These are phyloP conservation scores for Mycetomoellerius zeteki DNA, from an alignment of 1,140 invertebrate species.

Conservation along the genomic window DNA sequence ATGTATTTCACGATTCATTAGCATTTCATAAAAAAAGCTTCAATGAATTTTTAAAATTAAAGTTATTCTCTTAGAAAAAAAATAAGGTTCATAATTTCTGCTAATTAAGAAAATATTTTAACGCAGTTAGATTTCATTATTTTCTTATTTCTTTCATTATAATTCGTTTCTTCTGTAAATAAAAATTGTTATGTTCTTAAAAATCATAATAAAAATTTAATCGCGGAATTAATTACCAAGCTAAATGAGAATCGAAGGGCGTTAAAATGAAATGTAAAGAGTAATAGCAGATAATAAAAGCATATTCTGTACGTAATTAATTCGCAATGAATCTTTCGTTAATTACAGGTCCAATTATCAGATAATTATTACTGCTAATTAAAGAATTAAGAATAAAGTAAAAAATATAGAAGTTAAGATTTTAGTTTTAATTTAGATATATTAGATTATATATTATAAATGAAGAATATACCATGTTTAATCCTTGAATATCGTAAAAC, in stretches of 20 bases:
- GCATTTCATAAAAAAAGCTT: not conserved
- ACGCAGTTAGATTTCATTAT: slow-evolving; percentile 1
- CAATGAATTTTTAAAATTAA: slow-evolving; percentile 15
- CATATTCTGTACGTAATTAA: slow-evolving; percentile 25
- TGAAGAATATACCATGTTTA: not conserved
- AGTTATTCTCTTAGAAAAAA: slow-evolving; percentile 33
- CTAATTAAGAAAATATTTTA: slow-evolving; percentile 48
- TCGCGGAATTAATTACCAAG: slow-evolving; percentile 34
- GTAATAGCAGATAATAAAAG: not conserved
- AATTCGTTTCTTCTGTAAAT: not conserved
- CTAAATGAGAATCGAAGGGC: not conserved
- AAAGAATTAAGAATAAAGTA: not conserved
- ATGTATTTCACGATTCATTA: not conserved
- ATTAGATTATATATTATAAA: not conserved
- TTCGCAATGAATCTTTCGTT: slow-evolving; percentile 18
- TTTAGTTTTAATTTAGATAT: not conserved
- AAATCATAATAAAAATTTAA: slow-evolving; percentile 26
- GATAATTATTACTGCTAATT: slow-evolving; percentile 27
- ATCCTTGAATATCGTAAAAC: not conserved
- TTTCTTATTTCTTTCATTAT: not conserved
- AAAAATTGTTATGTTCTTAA: not conserved
- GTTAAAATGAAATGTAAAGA: slow-evolving; percentile 10
- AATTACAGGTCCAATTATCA: not conserved
- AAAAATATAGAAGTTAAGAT: slow-evolving; percentile 12
- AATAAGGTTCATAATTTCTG: slow-evolving; percentile 1